Percentiles rank a stretch among this genome's conserved stretches.
Conservation (phyloP, 2,113 vertebrate species). For the Bambusicola thoracicus region DNA sequence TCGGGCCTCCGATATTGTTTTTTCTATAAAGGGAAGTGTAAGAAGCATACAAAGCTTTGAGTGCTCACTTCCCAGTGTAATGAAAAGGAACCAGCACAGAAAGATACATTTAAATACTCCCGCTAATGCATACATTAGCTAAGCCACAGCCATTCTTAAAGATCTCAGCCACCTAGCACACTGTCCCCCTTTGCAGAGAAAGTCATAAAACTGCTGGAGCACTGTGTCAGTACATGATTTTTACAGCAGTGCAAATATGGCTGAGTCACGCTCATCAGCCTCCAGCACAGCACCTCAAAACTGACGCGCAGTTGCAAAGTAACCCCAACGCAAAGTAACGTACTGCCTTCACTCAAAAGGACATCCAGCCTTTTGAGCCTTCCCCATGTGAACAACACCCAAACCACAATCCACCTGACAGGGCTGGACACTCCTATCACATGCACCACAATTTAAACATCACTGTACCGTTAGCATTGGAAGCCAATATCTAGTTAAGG, state of each 20-base stretch:
- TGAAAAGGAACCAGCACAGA: constrained; percentile 39
- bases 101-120: constrained; percentile 40
- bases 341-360: not conserved
- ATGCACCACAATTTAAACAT: not conserved
- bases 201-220: constrained; percentile 1
- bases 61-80: constrained; percentile 55
- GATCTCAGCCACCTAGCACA: not conserved
- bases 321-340: not conserved
- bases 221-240: not conserved
- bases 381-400: not conserved
- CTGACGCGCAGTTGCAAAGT: not conserved
- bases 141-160: not conserved
- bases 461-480: not conserved
- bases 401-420: not conserved
- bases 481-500: not conserved
- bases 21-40: not conserved
- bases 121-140: not conserved
- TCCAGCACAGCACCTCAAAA: not conserved
- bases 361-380: not conserved
- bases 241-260: not conserved
- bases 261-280: not conserved
- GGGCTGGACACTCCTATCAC: not conserved
- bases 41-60: not conserved
- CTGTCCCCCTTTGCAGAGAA: not conserved
- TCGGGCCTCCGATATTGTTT: not conserved